Evolutionary conservation across 30 jellyfish, hydroid and myxozoan species (phyloP).

Genomic region (Sanderia malayensis): DNA sequence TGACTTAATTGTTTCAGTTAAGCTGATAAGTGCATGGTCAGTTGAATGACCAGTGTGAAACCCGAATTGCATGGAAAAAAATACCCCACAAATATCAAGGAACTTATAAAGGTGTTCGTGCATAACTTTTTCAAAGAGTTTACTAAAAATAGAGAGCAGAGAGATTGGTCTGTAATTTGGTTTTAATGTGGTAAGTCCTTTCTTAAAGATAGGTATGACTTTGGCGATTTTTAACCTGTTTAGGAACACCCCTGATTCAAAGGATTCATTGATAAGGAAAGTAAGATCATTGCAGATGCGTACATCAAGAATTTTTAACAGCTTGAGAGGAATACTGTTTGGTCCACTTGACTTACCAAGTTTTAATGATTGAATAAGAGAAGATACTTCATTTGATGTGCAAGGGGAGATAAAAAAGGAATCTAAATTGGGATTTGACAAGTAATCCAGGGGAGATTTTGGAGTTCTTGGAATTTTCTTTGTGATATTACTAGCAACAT

Average conservation of each 20-base stretch:
- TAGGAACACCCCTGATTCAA: conserved; percentile 36
- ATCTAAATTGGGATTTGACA: conserved; percentile 34
- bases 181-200: no score
- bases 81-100: conserved; percentile 14
- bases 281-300: conserved; percentile 26
- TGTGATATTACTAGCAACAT: conserved; percentile 44
- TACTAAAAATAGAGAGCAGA: conserved; percentile 24
- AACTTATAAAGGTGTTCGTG: conserved; percentile 25
- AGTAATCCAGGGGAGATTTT: conserved; percentile 43
- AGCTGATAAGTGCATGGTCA: no score
- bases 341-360: conserved; percentile 26
- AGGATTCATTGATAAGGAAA: conserved; percentile 35
- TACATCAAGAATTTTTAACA: conserved; percentile 29
- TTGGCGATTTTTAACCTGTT: conserved; percentile 2
- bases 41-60: no score
- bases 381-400: conserved; percentile 34
- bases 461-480: conserved; percentile 43
- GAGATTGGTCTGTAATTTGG: no score
- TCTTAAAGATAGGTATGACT: no score
- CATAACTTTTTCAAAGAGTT: conserved; percentile 26
- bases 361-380: conserved; percentile 28
- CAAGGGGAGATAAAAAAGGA: conserved; percentile 35
- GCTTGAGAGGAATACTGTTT: conserved; percentile 41
- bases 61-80: conserved; percentile 5
- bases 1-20: no score